Conservation (phyloP, 1,140 invertebrate genomes). For the Listronotus oregonensis region DNA sequence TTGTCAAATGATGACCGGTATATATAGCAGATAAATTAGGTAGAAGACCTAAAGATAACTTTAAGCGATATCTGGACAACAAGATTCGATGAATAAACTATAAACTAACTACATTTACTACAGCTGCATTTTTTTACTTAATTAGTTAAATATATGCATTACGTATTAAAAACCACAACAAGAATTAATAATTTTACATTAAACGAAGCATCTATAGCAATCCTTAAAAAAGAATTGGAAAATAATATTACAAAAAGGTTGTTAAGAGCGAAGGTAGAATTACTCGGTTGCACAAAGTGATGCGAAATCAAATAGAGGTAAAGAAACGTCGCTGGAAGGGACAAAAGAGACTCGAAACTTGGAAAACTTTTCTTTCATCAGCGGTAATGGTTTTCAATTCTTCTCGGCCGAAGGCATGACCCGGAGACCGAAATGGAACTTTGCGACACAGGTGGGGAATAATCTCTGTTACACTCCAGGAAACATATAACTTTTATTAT, state of each 20-base stretch:
- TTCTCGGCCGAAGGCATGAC: conserved; percentile 52
- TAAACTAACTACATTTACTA: too few species aligned
- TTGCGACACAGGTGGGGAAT: conserved; percentile 39
- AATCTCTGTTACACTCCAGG: conserved; percentile 39
- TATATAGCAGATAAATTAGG: too few species aligned
- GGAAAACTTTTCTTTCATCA: conserved; percentile 56
- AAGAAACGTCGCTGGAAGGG: conserved; percentile 45
- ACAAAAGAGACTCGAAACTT: conserved; percentile 50
- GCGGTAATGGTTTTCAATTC: conserved; percentile 56
- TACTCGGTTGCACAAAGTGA: conserved; percentile 44
- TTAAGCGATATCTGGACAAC: too few species aligned
- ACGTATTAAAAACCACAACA: too few species aligned
- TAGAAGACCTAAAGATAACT: too few species aligned
- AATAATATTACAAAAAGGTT: conserved; percentile 3
- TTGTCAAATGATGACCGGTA: too few species aligned
- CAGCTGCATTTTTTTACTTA: too few species aligned
- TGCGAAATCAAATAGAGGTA: conserved; percentile 50
- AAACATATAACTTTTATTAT: conserved; percentile 42
- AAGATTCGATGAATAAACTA: too few species aligned
- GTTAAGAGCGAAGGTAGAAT: conserved; percentile 38
- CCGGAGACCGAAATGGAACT: conserved; percentile 45
- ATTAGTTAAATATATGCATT: too few species aligned
- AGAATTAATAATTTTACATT: too few species aligned
- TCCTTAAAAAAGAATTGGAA: too few species aligned
- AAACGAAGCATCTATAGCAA: too few species aligned